Evolutionary conservation across 1,140 invertebrate genomes (phyloP), one percentile per base, ranked within the genome.

Genomic region (Apis laboriosa): DNA sequence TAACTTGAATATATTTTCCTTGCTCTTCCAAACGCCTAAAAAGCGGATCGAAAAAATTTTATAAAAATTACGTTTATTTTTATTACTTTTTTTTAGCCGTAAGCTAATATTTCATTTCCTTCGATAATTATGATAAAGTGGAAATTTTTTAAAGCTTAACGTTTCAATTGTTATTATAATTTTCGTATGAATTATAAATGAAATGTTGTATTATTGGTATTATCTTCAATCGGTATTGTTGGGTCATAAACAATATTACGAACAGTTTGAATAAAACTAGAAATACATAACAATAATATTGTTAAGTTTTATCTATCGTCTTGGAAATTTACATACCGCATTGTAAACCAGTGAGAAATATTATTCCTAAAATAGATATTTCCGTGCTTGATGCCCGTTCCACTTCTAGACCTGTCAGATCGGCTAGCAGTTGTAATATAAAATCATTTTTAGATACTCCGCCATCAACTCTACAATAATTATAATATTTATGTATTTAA

Each of bases 361-460:
- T 97, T 84, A 96, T 97, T 0, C 98, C 98, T 55, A 98, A 94
- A 64, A 96, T 96, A 21, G 97, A 96, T 94, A 97, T 97, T 94
- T 98, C 97, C 0, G 95, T 93, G 74, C 94, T 95, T 0, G 90
- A 89, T 0, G 96, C 94, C 71, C 98, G 94, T 90, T 98, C 97
- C 19, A 99, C 96, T 19, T 93, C 90, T 61, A 97, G 90, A 2
- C 96, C 95, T 9, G 96, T 97, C 53, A 98, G 93, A 94, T 99
- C 97, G 9, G 98, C 96, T 71, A 99, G 95, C 51, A 98, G 93
- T 93, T 99, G 98, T 86, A 97, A 96, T 2, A 99, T 94, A 91
- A 99, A 99, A 92, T 99, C 96, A 93, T 99, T 99, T 79, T 96
- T 96, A 0, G 98, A 97, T 24, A 99, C 98, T 51, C 98, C 98